Percentiles rank a stretch among this genome's conserved stretches.
Evolutionary conservation across 2,888 invertebrate genomes (phyloP).

Genomic region (Dryadula phaetusa): DNA sequence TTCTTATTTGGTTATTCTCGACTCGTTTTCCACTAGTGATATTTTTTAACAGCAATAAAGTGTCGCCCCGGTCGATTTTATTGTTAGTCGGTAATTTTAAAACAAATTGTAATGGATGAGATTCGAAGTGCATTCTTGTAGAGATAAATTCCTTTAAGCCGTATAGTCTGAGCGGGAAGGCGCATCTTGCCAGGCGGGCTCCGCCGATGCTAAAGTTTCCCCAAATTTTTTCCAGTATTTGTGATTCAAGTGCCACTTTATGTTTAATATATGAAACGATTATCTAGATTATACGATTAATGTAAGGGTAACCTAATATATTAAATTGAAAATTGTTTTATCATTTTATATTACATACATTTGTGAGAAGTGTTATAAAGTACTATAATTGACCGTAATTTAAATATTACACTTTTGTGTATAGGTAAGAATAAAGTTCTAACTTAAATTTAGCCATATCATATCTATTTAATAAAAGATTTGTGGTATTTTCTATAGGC

Average conservation of each 20-base stretch:
- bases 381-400: constrained; percentile 84
- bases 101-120: constrained; percentile 80
- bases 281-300: constrained; percentile 85
- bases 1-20: constrained; percentile 68
- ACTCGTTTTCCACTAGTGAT: constrained; percentile 83
- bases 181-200: constrained; percentile 54
- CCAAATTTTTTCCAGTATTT: constrained; percentile 89
- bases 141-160: constrained; percentile 81
- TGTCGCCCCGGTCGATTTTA: constrained; percentile 71
- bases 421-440: constrained; percentile 83
- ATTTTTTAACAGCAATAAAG: constrained; percentile 82
- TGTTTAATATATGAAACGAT: constrained; percentile 87
- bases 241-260: constrained; percentile 92
- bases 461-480: constrained; percentile 85
- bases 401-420: constrained; percentile 85
- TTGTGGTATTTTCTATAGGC: constrained; percentile 85
- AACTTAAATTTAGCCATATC: constrained; percentile 86
- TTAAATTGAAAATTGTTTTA: constrained; percentile 85
- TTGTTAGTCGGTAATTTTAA: constrained; percentile 80
- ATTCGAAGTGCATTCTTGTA: constrained; percentile 83
- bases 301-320: constrained; percentile 85
- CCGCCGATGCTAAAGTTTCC: constrained; percentile 82
- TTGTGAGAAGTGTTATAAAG: constrained; percentile 83
- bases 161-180: constrained; percentile 76
- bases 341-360: constrained; percentile 85